Evolutionary conservation across 2,888 invertebrate species (phyloP), one percentile per base, ranked within the genome.

Genomic region (Caradrina clavipalpis): DNA sequence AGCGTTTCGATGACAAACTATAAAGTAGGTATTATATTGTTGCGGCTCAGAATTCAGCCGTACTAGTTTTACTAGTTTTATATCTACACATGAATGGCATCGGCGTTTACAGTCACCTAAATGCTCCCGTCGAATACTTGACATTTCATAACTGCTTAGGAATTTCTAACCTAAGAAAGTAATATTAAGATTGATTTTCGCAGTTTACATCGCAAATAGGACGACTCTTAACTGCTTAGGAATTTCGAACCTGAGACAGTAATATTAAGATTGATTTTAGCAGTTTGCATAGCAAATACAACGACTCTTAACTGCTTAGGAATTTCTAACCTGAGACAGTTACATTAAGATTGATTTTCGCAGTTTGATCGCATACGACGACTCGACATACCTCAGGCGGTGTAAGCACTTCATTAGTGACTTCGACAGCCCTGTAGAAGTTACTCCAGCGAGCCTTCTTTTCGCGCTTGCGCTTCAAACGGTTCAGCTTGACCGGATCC

Each of bases 391-490:
- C 92, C 89, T 94, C 92, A 11, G 93, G 92, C 50, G 91, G 91
- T n/a, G 93, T 90, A 19, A 93, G 88, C 21, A 92, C 91, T 83
- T 95, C 93, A 70, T 94, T 94, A 75, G 95, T 93, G 78, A 90
- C 91, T 70, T 94, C 96, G 35, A 96, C 90, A 49, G 89, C 84
- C 76, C 90, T 90, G 84, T 96, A 95, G 88, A 91, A 96, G 88
- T 94, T 94, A 82, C 94, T 95, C 96, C 96, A 96, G 50, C 96
- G 92, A 35, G 92, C 91, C 80, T 94, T 96, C 90, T 94, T 94
- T 87, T 94, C 95, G 58, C 91, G 91, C 80, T 94, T 95, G 75
- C 94, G 93, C 80, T 92, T 95, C 83, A 93, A 86, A 71, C 93
- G 94, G 69, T 92, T 92, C 75, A 91, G 88, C 86, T 87, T 93